phyloP scores from a whole-genome alignment of 2,113 vertebrate species.

The Labeo catla region DNA sequence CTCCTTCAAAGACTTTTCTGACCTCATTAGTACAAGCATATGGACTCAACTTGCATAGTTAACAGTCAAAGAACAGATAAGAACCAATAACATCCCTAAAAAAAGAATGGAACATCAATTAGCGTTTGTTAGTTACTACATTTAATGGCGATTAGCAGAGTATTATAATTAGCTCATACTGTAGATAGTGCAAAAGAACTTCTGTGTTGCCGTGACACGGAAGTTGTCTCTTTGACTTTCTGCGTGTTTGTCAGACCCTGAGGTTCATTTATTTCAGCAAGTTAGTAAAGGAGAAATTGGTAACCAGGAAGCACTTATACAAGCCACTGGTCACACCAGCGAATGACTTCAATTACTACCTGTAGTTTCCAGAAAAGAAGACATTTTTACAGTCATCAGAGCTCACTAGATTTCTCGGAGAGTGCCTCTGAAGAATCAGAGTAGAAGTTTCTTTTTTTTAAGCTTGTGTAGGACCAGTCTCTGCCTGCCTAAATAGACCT shows the following conservation, averaged over 20 bases:
- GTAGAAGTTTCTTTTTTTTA: background rate
- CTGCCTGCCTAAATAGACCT: background rate
- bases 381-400: conserved; percentile 62
- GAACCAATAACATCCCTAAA: conserved; percentile 33
- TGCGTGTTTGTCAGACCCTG: background rate
- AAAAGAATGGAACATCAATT: conserved; percentile 41
- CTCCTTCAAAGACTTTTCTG: conserved; percentile 64
- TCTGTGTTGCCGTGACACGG: background rate
- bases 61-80: conserved; percentile 61
- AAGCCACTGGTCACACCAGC: background rate
- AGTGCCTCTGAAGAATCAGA: conserved; percentile 9
- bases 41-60: conserved; percentile 64
- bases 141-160: background rate
- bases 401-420: conserved; percentile 59
- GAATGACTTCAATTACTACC: conserved; percentile 66
- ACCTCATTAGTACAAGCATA: conserved; percentile 78
- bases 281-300: background rate
- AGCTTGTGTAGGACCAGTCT: background rate
- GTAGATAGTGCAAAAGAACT: background rate
- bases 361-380: conserved; percentile 63
- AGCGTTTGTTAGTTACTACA: background rate
- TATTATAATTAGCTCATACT: background rate
- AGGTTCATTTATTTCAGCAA: background rate
- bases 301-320: background rate
- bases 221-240: background rate